These are phyloP conservation scores for Pseudoatta argentina DNA, from an alignment of 1,140 invertebrate genomes.

Conservation along the genomic window DNA sequence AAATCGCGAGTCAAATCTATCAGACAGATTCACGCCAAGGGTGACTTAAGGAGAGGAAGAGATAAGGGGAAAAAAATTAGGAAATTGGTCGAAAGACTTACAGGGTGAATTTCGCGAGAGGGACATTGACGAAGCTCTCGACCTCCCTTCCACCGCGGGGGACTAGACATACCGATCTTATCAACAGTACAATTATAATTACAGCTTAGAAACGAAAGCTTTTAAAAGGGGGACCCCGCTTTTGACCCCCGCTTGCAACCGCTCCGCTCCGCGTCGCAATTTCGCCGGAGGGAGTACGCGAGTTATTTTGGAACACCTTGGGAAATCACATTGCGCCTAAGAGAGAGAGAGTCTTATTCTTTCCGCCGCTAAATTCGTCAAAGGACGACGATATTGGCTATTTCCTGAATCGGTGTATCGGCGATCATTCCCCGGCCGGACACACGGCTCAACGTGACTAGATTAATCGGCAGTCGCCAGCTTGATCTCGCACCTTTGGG, in stretches of 20 bases:
- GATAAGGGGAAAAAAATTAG: constrained; percentile 44
- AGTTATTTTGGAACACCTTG: constrained; percentile 80
- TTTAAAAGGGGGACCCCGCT: constrained; percentile 20
- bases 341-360: constrained; percentile 51
- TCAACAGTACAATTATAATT: constrained; percentile 80
- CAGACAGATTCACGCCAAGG: constrained; percentile 1
- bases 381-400: constrained; percentile 31
- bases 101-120: constrained; percentile 45
- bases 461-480: constrained; percentile 64
- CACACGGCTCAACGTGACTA: constrained; percentile 72
- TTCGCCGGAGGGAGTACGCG: constrained; percentile 60
- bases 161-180: constrained; percentile 84
- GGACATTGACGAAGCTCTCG: constrained; percentile 35
- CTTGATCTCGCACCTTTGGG: constrained; percentile 10
- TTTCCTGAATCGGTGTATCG: constrained; percentile 2
- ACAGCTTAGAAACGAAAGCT: constrained; percentile 71
- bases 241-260: constrained; percentile 48
- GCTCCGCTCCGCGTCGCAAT: constrained; percentile 55
- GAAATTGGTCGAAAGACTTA: constrained; percentile 31
- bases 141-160: constrained; percentile 69
- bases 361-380: neutral
- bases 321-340: constrained; percentile 79
- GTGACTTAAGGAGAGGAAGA: constrained; percentile 32
- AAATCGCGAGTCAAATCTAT: constrained; percentile 77
- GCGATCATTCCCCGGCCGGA: constrained; percentile 31